Base-by-base conservation (phyloP, 2,888 invertebrate genomes). In the Scaeva pyrastri region DNA sequence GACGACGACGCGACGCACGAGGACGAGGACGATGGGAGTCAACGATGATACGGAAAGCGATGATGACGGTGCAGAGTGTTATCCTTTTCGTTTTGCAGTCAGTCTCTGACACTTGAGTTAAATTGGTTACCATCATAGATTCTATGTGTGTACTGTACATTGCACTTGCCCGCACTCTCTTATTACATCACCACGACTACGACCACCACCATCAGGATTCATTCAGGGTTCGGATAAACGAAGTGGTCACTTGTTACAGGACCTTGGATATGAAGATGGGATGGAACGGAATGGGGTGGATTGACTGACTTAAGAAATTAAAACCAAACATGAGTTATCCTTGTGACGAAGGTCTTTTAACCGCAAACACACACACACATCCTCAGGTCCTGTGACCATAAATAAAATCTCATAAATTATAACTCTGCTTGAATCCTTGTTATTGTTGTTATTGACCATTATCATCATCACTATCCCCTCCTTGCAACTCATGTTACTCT, bases 341-440 rank as follows among this genome's bases (percentile, higher is more conserved):
- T 56, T 73, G 52, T 74, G 83, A 79, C 50, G 36, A 74, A 79
- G 78, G 74, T 74, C 43, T 36, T 73, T 50, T 48, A 36, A 19
- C 16, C 64, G 45, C 19, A 50, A 26, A 55, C 7, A 43, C 7
- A 43, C 52, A 70, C 23, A 36, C 45, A 55, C 19, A 62, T 60
- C 62, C 31, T 8, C 8, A 3, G 3, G 26, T 78, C 83, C 58
- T 68, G 58, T 83, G 62, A 70, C 70, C 78, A 23, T 83, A 79
- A 74, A 79, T 83, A 72, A 64, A 73, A 52, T 64, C 71, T 79
- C 62, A 84, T 84, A 79, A 84, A 84, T 84, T 84, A 84, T 79
- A 79, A 79, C 52, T 83, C 70, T 62, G 48, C 70, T 75, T 70
- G 19, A 75, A 66, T 75, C 64, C 81, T 76, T 76, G 70, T 41